Conservation (phyloP, 2,113 vertebrate genomes). For the Pyxicephalus adspersus region DNA sequence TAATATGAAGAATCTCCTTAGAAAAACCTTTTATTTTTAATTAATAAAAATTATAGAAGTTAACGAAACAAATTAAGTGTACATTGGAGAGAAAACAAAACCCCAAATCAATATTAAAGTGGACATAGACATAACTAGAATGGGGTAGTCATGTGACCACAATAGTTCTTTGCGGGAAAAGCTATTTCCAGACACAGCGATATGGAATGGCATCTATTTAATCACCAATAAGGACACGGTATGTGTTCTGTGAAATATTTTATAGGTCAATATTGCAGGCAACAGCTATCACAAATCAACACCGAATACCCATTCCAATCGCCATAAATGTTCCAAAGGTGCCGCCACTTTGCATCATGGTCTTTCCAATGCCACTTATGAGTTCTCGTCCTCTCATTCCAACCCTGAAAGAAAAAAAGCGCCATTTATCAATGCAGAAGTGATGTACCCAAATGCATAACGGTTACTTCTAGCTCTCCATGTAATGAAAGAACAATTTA, state of each 20-base stretch:
- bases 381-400: constrained; percentile 97
- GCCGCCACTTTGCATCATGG: constrained; percentile 98
- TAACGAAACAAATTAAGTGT: too few relatives aligned
- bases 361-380: constrained; percentile 96
- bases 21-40: too few relatives aligned
- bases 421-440: too few relatives aligned
- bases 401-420: constrained; percentile 74
- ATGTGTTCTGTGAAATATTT: constrained; percentile 50
- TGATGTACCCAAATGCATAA: too few relatives aligned
- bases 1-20: too few relatives aligned
- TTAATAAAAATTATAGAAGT: too few relatives aligned
- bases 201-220: not conserved
- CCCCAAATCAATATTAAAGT: too few relatives aligned
- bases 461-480: too few relatives aligned
- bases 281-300: constrained; percentile 69
- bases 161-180: not conserved
- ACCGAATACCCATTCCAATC: constrained; percentile 97
- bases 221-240: not conserved
- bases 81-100: too few relatives aligned
- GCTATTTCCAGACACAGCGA: not conserved
- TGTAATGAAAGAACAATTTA: too few relatives aligned
- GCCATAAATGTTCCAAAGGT: constrained; percentile 98
- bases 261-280: constrained; percentile 61
- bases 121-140: too few relatives aligned
- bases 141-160: too few relatives aligned